A percentile compares a stretch with the other conserved stretches of the same genome.
Conservation (phyloP, 2,113 vertebrate species). For the Chelonoidis abingdonii region DNA sequence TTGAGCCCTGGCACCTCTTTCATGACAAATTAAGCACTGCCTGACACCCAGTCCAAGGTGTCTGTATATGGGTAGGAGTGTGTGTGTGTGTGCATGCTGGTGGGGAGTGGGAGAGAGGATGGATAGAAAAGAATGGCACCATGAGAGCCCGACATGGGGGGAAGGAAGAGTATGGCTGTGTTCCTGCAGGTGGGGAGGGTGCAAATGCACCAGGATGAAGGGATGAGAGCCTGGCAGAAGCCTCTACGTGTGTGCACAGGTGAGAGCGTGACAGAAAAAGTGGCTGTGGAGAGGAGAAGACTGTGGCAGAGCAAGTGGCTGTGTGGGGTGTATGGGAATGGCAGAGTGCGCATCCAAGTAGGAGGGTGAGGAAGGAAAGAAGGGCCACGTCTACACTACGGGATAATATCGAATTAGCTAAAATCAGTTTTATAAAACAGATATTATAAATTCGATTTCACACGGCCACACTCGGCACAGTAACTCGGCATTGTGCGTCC, state of each 20-base stretch:
- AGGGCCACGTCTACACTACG: too few relatives aligned
- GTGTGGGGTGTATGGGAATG: not conserved
- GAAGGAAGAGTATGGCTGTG: not conserved
- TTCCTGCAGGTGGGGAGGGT: not conserved
- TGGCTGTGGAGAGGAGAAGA: not conserved
- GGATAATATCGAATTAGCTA: too few relatives aligned
- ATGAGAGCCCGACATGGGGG: not conserved
- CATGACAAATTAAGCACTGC: too few relatives aligned
- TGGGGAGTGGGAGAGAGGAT: not conserved
- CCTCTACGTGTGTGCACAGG: not conserved
- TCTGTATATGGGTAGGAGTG: too few relatives aligned
- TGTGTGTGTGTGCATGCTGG: not conserved
- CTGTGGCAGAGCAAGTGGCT: not conserved
- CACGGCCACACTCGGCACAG: too few relatives aligned
- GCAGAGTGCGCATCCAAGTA: not conserved
- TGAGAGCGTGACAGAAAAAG: not conserved
- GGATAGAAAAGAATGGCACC: accelerated
- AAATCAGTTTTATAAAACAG: too few relatives aligned
- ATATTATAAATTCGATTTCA: too few relatives aligned
- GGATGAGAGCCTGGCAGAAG: not conserved
- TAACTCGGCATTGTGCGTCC: too few relatives aligned
- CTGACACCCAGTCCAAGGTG: not conserved
- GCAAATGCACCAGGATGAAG: not conserved
- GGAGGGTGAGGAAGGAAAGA: not conserved
- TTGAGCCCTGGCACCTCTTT: too few relatives aligned